Conservation (phyloP, 2,888 invertebrate genomes). For the Spialia ferax region DNA sequence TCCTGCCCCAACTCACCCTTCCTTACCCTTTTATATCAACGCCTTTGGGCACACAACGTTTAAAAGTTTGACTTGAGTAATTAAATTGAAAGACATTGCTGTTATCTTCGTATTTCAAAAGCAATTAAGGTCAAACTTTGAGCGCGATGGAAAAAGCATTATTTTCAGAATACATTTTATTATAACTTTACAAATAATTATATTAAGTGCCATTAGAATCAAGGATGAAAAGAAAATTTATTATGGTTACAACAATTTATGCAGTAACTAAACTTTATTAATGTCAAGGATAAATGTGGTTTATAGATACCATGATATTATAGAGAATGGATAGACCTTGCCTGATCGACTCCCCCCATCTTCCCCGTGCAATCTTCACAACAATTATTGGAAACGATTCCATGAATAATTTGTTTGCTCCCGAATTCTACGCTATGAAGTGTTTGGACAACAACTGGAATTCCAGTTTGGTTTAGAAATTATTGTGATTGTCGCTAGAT, state of each 20-base stretch:
- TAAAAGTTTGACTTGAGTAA: slow-evolving; percentile 37
- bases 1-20: not conserved
- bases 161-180: not conserved
- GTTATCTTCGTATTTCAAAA: slow-evolving; percentile 29
- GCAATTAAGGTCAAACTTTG: slow-evolving; percentile 33
- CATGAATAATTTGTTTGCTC: slow-evolving; percentile 53
- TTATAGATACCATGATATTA: too few species aligned
- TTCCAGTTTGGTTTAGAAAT: slow-evolving; percentile 31
- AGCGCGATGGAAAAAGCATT: slow-evolving; percentile 26
- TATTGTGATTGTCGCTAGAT: not conserved
- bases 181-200: not conserved
- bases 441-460: slow-evolving; percentile 55
- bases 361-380: slow-evolving; percentile 26
- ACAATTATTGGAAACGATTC: slow-evolving; percentile 59
- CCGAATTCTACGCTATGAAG: slow-evolving; percentile 19
- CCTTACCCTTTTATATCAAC: slow-evolving; percentile 20
- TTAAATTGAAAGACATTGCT: slow-evolving; percentile 35
- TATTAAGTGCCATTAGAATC: not conserved
- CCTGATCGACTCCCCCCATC: not conserved
- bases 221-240: not conserved
- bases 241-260: not conserved
- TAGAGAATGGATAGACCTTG: too few species aligned
- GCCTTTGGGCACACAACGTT: slow-evolving; percentile 33
- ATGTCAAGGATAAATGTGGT: too few species aligned
- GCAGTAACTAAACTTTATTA: too few species aligned